Evolutionary conservation across 30 jellyfish, hydroid and myxozoan genomes (phyloP), one percentile per base, ranked within the genome.

Genomic region (Hydractinia echinata): DNA sequence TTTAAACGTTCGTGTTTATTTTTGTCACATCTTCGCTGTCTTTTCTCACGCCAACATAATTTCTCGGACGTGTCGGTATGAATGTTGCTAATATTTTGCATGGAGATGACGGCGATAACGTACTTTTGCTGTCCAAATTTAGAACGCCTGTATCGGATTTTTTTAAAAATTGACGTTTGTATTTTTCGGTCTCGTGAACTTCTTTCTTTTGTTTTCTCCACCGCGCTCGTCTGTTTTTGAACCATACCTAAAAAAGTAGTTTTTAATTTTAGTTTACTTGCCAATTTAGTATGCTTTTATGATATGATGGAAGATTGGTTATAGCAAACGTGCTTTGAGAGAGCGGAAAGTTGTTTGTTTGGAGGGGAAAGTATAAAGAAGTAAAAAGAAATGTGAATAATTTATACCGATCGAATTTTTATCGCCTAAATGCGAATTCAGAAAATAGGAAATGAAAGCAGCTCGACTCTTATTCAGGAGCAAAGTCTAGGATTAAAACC

Each of bases 181-280:
- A 51, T 64, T 64, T 64, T 7, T n/a, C 39, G 2, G 74, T 51
- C 4, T 64, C 74, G 18, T 51, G 19, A 7, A 64, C 74, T 64
- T 91, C 97, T 55, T 91, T 91, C 91, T 86, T 86, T 67, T 91
- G 97, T 71, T 91, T 91, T 54, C 97, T 53, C 97, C 97, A 91
- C 79, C 97, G 64, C 55, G 97, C 97, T 67, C 97, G 61, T 64
- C 97, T 79, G 80, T 91, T 91, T 76, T 91, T 85, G 82, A 85
- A 86, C 96, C 96, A 91, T 20, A 91, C 97, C 96, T 86, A 71
- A 13, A 55, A 62, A 5, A 5, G 11, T 18, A 76, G 54, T 5
- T 30, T 13, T 11, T 11, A 18, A 58, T 11, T 58, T 11, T 13
- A 13, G 16, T 58, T 11, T 58, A 58, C 19, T 58, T 58, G 18